Base-by-base conservation (phyloP, 2,113 vertebrate species). In the Lepisosteus oculatus region DNA sequence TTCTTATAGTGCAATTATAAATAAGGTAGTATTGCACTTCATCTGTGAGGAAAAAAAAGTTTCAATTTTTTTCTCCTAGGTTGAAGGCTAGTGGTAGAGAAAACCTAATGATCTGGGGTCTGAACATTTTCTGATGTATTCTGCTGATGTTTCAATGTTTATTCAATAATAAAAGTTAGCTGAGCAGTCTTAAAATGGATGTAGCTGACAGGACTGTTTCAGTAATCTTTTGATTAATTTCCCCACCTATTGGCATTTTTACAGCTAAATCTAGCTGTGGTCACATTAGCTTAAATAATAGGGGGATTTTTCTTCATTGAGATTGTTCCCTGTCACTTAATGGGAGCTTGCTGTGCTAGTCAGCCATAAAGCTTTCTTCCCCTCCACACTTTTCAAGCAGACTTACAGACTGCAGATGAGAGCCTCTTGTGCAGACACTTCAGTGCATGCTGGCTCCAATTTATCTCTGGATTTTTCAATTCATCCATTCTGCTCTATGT, bases 401-500 rank as follows among this genome's bases (percentile, higher is more conserved):
- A 8, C 61, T 62, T 62, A 29, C 61, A 62, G 61, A 62, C 61
- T 62, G 17, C 61, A 62, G 42, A 42, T 42, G 17, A 43, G 62
- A 43, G 29, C 42, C 42, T 12, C 42, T 6, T 17, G 62, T 6
- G 17, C 62, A 42, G 62, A 43, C 29, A 65, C 62, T 42, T 65
- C 3, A 65, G 17, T 42, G 6, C 6, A 65, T 3, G 5, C 62
- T 65, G 62, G 29, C 17, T 65, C 42, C 42, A 65, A 65, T 65
- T 65, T 65, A 42, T 65, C 62, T 65, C 9, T 65, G 17, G 42
- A 65, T 65, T 65, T 65, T 65, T 65, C 62, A 29, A 65, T 65
- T 43, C n/a, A 65, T 65, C 62, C 17, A 8, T 65, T 65, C 62
- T 65, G 4, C 29, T 65, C 4, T 13, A 42, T 65, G 62, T 65